Conservation (phyloP, 2,113 vertebrate genomes). For the Galemys pyrenaicus region DNA sequence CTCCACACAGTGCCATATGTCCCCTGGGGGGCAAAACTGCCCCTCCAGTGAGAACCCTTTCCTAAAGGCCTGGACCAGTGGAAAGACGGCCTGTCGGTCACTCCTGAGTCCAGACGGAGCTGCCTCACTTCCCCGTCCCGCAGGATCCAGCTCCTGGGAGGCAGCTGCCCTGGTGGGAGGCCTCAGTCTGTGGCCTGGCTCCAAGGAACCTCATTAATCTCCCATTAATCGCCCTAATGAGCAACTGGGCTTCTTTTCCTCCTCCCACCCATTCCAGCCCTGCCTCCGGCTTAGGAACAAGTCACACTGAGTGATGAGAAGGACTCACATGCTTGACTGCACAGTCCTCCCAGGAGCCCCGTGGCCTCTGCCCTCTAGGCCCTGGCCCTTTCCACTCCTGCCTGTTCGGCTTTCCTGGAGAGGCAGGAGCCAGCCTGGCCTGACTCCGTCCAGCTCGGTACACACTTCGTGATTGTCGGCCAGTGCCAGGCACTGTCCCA, state of each 20-base stretch:
- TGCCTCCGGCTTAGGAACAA: conserved; percentile 24
- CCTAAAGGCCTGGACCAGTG: background rate
- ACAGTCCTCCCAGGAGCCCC: background rate
- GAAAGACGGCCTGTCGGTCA: background rate
- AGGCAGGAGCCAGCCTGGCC: background rate
- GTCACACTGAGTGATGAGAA: background rate
- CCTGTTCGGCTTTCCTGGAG: background rate
- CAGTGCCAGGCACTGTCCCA: background rate
- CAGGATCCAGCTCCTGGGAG: background rate
- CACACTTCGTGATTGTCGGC: background rate
- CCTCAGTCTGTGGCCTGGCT: background rate
- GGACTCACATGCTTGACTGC: background rate
- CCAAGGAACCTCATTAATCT: background rate
- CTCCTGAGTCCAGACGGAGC: background rate
- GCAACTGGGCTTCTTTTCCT: background rate
- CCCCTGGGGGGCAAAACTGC: background rate
- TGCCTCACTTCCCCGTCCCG: background rate
- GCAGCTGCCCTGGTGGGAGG: background rate
- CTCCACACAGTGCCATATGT: background rate
- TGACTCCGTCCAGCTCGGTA: background rate
- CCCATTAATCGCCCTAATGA: background rate
- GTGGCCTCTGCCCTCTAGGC: background rate
- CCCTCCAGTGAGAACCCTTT: background rate
- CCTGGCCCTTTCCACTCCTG: background rate
- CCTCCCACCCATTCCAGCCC: conserved; percentile 13